phyloP scores from a whole-genome alignment of 2,888 invertebrate genomes.

The Agrotis clavis region DNA sequence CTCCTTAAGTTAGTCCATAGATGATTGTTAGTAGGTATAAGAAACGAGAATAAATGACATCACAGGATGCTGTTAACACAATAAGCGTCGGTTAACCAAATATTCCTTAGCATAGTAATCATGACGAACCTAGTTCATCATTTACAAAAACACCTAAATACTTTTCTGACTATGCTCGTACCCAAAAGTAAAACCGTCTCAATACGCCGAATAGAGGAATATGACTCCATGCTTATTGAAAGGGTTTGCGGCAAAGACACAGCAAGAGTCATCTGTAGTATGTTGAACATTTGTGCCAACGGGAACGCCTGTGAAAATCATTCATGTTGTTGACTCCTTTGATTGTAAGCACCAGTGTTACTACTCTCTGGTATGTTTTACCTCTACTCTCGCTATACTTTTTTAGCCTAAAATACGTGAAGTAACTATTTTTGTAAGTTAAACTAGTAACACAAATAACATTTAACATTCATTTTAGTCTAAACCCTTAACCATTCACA shows the following conservation, averaged over 20 bases:
- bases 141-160: slow-evolving; percentile 55
- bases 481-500: slow-evolving; percentile 19
- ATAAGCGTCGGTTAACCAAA: slow-evolving; percentile 60
- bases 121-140: slow-evolving; percentile 58
- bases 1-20: slow-evolving; percentile 32
- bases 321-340: slow-evolving; percentile 24
- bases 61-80: slow-evolving; percentile 64
- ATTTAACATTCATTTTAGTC: slow-evolving; percentile 8
- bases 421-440: slow-evolving; percentile 2
- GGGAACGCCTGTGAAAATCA: slow-evolving; percentile 92
- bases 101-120: slow-evolving; percentile 54
- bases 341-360: background rate
- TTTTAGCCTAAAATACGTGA: background rate
- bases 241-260: slow-evolving; percentile 90
- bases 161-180: slow-evolving; percentile 80
- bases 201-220: slow-evolving; percentile 91
- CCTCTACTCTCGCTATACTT: background rate
- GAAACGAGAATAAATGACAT: slow-evolving; percentile 50
- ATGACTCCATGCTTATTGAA: slow-evolving; percentile 90
- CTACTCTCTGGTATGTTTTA: background rate
- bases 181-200: slow-evolving; percentile 90
- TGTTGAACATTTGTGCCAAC: slow-evolving; percentile 94
- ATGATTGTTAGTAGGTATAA: slow-evolving; percentile 49
- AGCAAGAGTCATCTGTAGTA: slow-evolving; percentile 92
- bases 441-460: background rate